Base-by-base conservation (phyloP, 2,888 invertebrate species). In the Pammene fasciana region DNA sequence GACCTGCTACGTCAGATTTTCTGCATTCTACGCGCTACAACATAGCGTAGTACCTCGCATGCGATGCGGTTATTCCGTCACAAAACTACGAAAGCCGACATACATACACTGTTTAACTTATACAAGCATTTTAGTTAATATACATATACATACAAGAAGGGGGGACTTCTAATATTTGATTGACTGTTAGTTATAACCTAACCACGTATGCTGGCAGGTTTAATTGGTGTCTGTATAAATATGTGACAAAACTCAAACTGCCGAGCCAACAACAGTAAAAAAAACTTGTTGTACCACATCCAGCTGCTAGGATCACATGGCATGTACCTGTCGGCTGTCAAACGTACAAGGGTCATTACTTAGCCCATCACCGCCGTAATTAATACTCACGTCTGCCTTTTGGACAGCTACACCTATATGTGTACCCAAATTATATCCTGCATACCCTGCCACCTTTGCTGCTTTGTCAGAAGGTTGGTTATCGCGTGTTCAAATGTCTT, bases 331-430 rank as follows among this genome's bases (percentile, higher is more conserved):
- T 82, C 86, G 79, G 82, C 78, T 86, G 91, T 90, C 91, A 88
- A 86, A 86, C 87, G 87, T 88, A 92, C 91, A 90, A 90, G 90
- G 91, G 92, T 90, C 91, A 90, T 91, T 91, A 92, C 92, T 92
- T 90, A 90, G 86, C 83, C 85, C 85, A 88, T 88, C 87, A 76
- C 76, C 80, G 81, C 81, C 75, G 89, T 88, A 89, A 92, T 91
- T 90, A 91, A 91, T 90, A 88, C 82, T 65, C 50, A 77, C 77
- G 72, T 73, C 78, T 73, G 75, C 72, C 71, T 72, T 65, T 64
- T 67, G 62, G 67, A 70, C 72, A 46, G 71, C 74, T 76, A 65
- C 65, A 67, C 72, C 66, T 61, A 55, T 54, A 60, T 10, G 26
- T 26, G 16, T 13, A 16, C 48, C 43, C 41, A 43, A 16, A 34